phyloP scores from a whole-genome alignment of 2,797 vertebrate genomes.

The Monodelphis domestica region DNA sequence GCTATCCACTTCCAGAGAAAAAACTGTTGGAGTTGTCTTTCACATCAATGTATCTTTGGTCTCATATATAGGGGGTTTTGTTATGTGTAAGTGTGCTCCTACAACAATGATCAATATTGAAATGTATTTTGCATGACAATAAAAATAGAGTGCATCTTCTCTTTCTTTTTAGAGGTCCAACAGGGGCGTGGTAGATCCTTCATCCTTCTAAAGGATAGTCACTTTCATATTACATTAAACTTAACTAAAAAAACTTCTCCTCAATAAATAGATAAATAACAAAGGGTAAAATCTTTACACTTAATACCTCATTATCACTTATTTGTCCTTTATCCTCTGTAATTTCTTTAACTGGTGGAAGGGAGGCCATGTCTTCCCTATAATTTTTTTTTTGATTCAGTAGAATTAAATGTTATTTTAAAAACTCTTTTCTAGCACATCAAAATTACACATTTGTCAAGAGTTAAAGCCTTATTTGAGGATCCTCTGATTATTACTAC shows the following conservation, averaged over 20 bases:
- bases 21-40: too few species aligned
- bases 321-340: not conserved
- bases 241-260: not conserved
- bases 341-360: not conserved
- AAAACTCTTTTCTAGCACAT: not conserved
- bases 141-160: too few species aligned
- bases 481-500: not conserved
- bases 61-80: too few species aligned
- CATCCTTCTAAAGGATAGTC: not conserved
- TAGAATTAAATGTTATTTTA: not conserved
- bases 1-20: too few species aligned
- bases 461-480: not conserved
- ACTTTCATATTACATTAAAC: not conserved
- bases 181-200: not conserved
- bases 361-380: not conserved
- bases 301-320: not conserved
- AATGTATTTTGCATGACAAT: too few species aligned
- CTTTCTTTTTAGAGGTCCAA: not conserved
- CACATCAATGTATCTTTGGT: too few species aligned
- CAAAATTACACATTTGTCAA: not conserved
- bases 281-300: not conserved
- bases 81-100: too few species aligned
- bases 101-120: too few species aligned
- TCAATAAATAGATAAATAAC: not conserved
- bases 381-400: not conserved